Evolutionary conservation across 2,888 invertebrate genomes (phyloP).

Genomic region (Harmothoe impar): DNA sequence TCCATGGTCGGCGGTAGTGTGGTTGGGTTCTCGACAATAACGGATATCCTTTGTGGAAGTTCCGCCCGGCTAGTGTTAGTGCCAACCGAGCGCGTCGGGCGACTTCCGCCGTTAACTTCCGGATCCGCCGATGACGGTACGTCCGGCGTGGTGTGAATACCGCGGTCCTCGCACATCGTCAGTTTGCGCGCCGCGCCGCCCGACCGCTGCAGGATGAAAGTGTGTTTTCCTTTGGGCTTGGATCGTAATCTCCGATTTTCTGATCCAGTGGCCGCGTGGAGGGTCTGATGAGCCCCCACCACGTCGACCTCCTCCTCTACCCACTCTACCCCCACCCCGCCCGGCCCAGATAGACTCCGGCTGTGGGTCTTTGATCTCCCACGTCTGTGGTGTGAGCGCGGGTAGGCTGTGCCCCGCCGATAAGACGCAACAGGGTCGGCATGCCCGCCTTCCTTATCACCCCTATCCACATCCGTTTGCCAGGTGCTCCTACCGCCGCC

Average conservation of each 20-base stretch:
- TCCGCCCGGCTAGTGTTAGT: slow-evolving; percentile 9
- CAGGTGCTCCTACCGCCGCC: background rate
- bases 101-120: background rate
- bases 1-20: background rate
- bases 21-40: slow-evolving; percentile 18
- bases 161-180: background rate
- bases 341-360: background rate
- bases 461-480: slow-evolving; percentile 41
- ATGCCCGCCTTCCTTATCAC: slow-evolving; percentile 7
- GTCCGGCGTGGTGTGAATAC: background rate
- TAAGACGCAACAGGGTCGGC: slow-evolving; percentile 8
- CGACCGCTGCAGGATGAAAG: slow-evolving; percentile 23
- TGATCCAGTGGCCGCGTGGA: background rate
- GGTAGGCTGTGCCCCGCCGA: background rate
- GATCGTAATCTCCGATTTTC: slow-evolving; percentile 37
- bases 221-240: slow-evolving; percentile 27
- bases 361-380: slow-evolving; percentile 7
- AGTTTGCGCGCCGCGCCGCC: background rate
- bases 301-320: background rate
- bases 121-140: background rate
- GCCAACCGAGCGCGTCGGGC: background rate
- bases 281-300: background rate
- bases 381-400: slow-evolving; percentile 16
- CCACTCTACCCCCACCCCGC: background rate
- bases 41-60: slow-evolving; percentile 9